phyloP scores from a whole-genome alignment of 2,888 invertebrate species.

The Polyploca ridens region DNA sequence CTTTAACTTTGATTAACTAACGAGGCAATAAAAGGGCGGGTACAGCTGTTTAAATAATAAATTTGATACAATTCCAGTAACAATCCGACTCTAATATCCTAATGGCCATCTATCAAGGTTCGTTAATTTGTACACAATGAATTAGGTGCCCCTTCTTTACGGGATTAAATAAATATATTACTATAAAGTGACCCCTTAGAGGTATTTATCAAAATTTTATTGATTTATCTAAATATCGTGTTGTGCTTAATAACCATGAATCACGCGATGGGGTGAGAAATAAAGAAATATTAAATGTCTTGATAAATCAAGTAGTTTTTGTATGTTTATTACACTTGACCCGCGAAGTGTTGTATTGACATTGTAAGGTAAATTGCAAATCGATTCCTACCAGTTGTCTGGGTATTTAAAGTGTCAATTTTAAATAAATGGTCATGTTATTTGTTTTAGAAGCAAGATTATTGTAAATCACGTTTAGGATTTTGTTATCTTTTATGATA shows the following conservation, averaged over 20 bases:
- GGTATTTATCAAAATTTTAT: constrained; percentile 62
- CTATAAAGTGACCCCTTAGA: constrained; percentile 48
- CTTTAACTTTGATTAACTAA: background rate
- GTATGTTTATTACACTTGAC: constrained; percentile 25
- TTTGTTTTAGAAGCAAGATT: background rate
- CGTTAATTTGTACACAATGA: constrained; percentile 52
- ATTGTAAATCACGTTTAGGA: background rate
- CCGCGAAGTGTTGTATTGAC: background rate
- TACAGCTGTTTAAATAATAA: constrained; percentile 12
- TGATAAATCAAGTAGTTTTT: constrained; percentile 33
- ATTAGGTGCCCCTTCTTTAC: constrained; percentile 46
- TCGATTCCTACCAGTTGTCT: background rate
- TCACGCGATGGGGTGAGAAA: constrained; percentile 61
- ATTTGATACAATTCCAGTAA: background rate
- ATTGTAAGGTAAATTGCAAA: background rate
- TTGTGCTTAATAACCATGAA: constrained; percentile 50
- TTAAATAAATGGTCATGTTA: background rate
- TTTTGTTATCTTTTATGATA: no score
- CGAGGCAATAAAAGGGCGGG: background rate
- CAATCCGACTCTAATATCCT: constrained; percentile 19
- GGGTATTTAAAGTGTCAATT: background rate
- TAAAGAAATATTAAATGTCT: constrained; percentile 18
- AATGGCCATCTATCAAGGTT: constrained; percentile 50
- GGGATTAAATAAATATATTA: constrained; percentile 74
- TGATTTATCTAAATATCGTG: constrained; percentile 55